A percentile compares a stretch with the other conserved stretches of the same genome.
These are phyloP conservation scores for Argyrosomus regius DNA, from an alignment of 2,797 vertebrate genomes.

Conservation along the genomic window DNA sequence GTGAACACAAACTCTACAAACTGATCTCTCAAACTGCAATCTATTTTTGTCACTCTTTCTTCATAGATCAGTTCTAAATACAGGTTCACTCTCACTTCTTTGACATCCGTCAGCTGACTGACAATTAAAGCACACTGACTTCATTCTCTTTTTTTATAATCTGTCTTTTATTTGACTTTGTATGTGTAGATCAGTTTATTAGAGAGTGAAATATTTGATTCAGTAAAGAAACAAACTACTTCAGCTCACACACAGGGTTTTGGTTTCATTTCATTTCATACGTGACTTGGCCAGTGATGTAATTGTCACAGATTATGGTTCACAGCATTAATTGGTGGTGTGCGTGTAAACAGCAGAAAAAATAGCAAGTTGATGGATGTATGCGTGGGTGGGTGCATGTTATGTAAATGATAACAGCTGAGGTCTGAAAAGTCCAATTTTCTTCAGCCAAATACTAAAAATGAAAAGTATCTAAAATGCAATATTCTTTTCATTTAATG, in stretches of 20 bases:
- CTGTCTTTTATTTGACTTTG: neutral
- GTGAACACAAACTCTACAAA: neutral
- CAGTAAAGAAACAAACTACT: neutral
- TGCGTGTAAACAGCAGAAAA: slow-evolving; percentile 24
- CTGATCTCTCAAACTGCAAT: neutral
- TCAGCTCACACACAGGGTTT: neutral
- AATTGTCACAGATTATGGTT: slow-evolving; percentile 23
- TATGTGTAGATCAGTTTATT: neutral
- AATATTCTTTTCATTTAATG: slow-evolving; percentile 1
- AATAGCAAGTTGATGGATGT: slow-evolving; percentile 38
- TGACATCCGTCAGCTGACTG: neutral
- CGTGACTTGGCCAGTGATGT: neutral
- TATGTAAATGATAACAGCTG: slow-evolving; percentile 38
- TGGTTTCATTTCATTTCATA: neutral
- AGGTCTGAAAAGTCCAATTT: slow-evolving; percentile 36
- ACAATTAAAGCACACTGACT: neutral
- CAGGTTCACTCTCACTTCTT: neutral
- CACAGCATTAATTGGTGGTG: slow-evolving; percentile 26
- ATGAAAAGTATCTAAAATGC: neutral
- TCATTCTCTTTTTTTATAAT: neutral
- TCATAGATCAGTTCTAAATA: neutral
- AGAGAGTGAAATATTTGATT: neutral
- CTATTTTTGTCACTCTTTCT: neutral
- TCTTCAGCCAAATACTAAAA: slow-evolving; percentile 5
- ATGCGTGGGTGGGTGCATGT: slow-evolving; percentile 39